Evolutionary conservation across 1,140 invertebrate genomes (phyloP), one percentile per base, ranked within the genome.

Genomic region (Heliconius nattereri): DNA sequence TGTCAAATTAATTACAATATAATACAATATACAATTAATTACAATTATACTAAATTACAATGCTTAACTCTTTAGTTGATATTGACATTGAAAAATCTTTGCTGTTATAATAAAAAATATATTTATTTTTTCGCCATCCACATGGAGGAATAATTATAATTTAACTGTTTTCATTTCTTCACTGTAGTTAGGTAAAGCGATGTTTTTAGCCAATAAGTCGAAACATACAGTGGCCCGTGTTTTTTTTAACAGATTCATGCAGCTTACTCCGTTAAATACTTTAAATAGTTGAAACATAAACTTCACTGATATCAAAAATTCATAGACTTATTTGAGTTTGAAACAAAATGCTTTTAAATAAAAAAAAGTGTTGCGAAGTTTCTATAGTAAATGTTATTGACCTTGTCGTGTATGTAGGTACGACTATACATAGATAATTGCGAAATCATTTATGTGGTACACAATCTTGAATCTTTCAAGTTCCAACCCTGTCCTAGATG

Each of bases 51-150:
- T 66, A 66, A 66, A 66, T 72, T 76, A 78, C 82, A 85, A 87
- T 83, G 9, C 29, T 83, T 82, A 81, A 85, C 32, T 70, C 52
- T 86, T 81, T 83, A 82, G 1, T 84, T 86, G 84, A 86, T 87
- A 88, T 89, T 90, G 88, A 85, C 89, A 88, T 84, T 90, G 89
- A 89, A 87, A 81, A 71, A 78, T 66, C 9, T 66, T 29, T 66
- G 23, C 23, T 26, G 13, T 23, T 66, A 13, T 26, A 23, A 16
- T 7, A 19, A 20, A 19, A 20, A 52, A 52, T 2, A 52, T 1
- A 20, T 5, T 7, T 52, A n/a, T 60, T 60, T 9, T 60, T 54
- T 54, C 6, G 19, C 49, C 19, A 6, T 54, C 16, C 19, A 23
- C 20, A 6, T 9, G n/a, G 20, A n/a, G 20, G 8, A 1, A 60